Evolutionary conservation across 1,140 invertebrate genomes (phyloP), one percentile per base, ranked within the genome.

Genomic region (Armadillidium nasatum): DNA sequence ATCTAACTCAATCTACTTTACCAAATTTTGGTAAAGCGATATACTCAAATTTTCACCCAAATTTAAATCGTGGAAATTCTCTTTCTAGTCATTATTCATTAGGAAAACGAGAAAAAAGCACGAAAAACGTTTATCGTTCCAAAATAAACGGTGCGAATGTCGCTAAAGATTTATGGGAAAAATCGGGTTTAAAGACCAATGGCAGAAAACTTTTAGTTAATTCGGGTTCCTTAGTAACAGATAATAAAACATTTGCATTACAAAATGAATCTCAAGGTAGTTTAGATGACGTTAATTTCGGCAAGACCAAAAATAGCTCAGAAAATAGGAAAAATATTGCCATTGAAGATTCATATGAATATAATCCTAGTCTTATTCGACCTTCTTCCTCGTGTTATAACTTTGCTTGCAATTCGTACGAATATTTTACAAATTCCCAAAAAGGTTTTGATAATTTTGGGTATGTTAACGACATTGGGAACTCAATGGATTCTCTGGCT

Each of bases 161-260:
- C 70, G 68, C 71, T 9, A 76, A 54, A 44, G 75, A 73, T 60
- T 43, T 79, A 44, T 79, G 78, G 78, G 78, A 79, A 67, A 76
- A 71, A 66, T 74, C 74, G n/a, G 78, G 78, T 19, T 67, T 79
- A 67, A 79, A 79, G 44, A 76, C 73, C 11, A 79, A 79, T 74
- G 78, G 78, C 23, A 76, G 78, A 45, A 79, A 79, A 74, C 78
- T 79, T 19, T 22, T 79, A 46, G 78, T 79, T 10, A 54, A 75
- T 33, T 69, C 71, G 6, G 50, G 71, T 44, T 68, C 60, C 11
- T 54, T 67, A 21, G 22, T 33, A 22, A 43, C 9, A 43, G 73
- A 69, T 13, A 10, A n/a, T 23, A 45, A 72, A 23, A 11, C 22
- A 33, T 10, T 44, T n/a, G 54, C 72, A 13, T 43, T 43, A 11